A percentile compares a stretch with the other conserved stretches of the same genome.
Evolutionary conservation across 1,140 invertebrate species (phyloP).

Genomic region (Diprion similis): DNA sequence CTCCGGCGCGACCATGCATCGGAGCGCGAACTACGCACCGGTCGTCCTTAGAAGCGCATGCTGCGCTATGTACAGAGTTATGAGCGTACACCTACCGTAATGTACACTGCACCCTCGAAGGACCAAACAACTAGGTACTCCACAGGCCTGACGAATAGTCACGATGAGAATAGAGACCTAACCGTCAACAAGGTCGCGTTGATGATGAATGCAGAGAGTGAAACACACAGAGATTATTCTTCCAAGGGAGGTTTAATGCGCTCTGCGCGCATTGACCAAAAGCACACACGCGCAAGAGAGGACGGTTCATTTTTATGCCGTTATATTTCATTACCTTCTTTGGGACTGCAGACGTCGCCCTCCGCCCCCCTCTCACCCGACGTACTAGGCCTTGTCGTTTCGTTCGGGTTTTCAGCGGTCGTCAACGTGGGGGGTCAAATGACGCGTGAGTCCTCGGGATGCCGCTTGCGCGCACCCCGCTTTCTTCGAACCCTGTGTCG

Average conservation of each 20-base stretch:
- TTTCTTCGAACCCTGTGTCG: neutral
- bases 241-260: neutral
- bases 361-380: neutral
- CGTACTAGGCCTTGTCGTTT: neutral
- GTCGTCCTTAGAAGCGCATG: too few relatives aligned
- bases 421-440: conserved; percentile 21
- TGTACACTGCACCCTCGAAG: too few relatives aligned
- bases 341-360: conserved; percentile 8
- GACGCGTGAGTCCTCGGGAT: conserved; percentile 24
- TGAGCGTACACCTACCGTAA: too few relatives aligned
- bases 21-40: too few relatives aligned
- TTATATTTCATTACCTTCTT: conserved; percentile 49
- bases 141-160: too few relatives aligned
- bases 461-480: neutral
- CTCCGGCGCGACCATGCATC: too few relatives aligned
- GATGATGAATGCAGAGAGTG: too few relatives aligned
- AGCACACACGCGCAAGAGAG: neutral
- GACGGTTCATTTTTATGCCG: conserved; percentile 45
- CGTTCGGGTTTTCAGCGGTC: neutral
- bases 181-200: too few relatives aligned
- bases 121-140: too few relatives aligned
- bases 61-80: too few relatives aligned
- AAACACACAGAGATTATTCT: too few relatives aligned
- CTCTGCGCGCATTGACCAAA: neutral
- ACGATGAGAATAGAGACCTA: too few relatives aligned